phyloP scores from a whole-genome alignment of 1,140 invertebrate genomes.

The Drosophila funebris region DNA sequence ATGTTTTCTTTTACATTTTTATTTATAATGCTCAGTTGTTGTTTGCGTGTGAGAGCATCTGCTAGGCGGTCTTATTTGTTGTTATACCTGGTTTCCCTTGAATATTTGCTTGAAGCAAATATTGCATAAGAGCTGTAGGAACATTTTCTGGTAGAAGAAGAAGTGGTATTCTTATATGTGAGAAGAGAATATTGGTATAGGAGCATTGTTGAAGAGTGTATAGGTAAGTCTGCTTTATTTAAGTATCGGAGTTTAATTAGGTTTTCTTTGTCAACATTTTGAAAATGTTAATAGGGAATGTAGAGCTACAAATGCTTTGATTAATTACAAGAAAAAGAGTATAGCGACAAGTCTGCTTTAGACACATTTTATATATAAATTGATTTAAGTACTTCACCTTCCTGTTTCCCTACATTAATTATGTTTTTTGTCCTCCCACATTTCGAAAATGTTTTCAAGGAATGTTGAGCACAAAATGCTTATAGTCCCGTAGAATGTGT shows the following conservation, averaged over 20 bases:
- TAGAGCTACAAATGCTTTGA: too few species aligned
- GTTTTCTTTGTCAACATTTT: too few species aligned
- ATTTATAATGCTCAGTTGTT: conserved; percentile 30
- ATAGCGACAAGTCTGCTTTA: too few species aligned
- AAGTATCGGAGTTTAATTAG: too few species aligned
- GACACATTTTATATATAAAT: neutral
- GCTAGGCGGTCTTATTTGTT: conserved; percentile 9
- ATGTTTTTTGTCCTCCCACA: neutral
- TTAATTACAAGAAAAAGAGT: too few species aligned
- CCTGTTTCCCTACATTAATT: neutral
- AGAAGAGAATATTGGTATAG: neutral
- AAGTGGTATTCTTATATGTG: neutral
- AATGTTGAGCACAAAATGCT: neutral
- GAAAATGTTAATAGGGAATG: too few species aligned
- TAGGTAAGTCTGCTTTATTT: too few species aligned
- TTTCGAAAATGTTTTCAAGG: neutral
- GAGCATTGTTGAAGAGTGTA: too few species aligned
- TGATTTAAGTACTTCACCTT: neutral
- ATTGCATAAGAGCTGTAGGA: conserved; percentile 6
- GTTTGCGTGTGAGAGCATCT: conserved; percentile 24
- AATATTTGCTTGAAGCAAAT: neutral
- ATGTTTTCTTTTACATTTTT: conserved; percentile 62
- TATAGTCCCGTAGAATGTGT: neutral
- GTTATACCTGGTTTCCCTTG: too few species aligned
- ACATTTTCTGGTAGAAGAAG: neutral